These are phyloP conservation scores for Peromyscus attwateri DNA, from an alignment of 2,797 vertebrate genomes.

Conservation along the genomic window DNA sequence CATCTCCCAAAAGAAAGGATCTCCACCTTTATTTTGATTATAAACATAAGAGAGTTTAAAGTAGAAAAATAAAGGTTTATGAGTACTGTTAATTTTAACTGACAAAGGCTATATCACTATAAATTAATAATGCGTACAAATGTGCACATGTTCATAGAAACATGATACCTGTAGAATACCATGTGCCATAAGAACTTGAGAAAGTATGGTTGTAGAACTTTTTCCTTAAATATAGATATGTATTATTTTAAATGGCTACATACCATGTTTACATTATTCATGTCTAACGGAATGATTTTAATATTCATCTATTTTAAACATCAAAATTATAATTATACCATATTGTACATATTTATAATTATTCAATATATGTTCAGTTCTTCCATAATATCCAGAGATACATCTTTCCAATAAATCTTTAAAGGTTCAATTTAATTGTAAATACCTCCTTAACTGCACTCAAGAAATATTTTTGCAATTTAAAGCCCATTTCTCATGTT, in stretches of 20 bases:
- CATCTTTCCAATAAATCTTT: not conserved
- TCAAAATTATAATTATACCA: not conserved
- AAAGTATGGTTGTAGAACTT: not conserved
- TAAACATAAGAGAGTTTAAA: not conserved
- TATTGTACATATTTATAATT: not conserved
- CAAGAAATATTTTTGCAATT: not conserved
- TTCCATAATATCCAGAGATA: not conserved
- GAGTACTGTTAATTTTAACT: not conserved
- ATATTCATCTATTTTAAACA: slow-evolving; percentile 1
- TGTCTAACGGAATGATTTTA: not conserved
- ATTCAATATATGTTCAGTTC: not conserved
- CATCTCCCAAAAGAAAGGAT: not conserved
- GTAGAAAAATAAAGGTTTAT: not conserved
- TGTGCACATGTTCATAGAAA: not conserved
- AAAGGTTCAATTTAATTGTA: not conserved
- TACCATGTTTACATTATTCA: not conserved
- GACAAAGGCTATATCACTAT: not conserved
- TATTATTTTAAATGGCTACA: not conserved
- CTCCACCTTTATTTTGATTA: not conserved
- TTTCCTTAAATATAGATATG: not conserved
- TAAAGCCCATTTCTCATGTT: not conserved
- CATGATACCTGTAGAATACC: not conserved
- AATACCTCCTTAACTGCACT: not conserved
- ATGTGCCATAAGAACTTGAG: not conserved
- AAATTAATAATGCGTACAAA: not conserved